Percentiles rank a stretch among this genome's conserved stretches.
Evolutionary conservation across 2,888 invertebrate genomes (phyloP).

Genomic region (Andricus curvator): DNA sequence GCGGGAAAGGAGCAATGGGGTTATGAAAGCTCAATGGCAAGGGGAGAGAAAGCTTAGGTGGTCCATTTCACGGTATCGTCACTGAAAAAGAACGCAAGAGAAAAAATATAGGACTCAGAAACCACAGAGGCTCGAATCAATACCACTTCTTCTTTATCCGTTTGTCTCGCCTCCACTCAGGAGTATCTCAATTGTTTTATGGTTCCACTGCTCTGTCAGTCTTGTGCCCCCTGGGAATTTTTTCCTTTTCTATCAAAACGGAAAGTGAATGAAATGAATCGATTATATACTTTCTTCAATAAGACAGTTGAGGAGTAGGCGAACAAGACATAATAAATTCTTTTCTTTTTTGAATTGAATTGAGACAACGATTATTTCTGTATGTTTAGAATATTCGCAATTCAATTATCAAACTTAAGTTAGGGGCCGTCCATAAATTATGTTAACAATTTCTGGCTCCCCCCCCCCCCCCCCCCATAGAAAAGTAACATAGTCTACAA

Average conservation of each 20-base stretch:
- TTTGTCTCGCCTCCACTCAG: constrained; percentile 47
- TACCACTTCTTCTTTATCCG: constrained; percentile 41
- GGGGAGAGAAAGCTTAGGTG: constrained; percentile 50
- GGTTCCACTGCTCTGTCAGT: constrained; percentile 49
- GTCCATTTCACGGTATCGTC: constrained; percentile 51
- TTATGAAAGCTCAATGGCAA: constrained; percentile 32
- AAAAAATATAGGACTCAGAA: constrained; percentile 35
- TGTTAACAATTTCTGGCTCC: too few relatives aligned
- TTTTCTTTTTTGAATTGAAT: too few relatives aligned
- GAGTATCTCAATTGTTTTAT: constrained; percentile 52
- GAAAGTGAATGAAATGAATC: constrained; percentile 51
- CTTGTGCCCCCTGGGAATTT: constrained; percentile 35
- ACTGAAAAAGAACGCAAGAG: constrained; percentile 21
- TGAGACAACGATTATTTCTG: too few relatives aligned
- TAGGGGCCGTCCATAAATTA: too few relatives aligned
- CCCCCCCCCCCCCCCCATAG: too few relatives aligned
- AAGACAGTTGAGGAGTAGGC: too few relatives aligned
- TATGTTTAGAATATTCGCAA: too few relatives aligned
- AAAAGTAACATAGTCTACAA: too few relatives aligned
- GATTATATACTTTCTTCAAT: constrained; percentile 48
- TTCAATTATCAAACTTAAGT: too few relatives aligned
- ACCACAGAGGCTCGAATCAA: constrained; percentile 41
- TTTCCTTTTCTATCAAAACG: constrained; percentile 39
- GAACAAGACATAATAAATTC: too few relatives aligned
- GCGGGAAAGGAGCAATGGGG: constrained; percentile 11